phyloP scores from a whole-genome alignment of 2,888 invertebrate species.

The Lasioglossum figueresi region DNA sequence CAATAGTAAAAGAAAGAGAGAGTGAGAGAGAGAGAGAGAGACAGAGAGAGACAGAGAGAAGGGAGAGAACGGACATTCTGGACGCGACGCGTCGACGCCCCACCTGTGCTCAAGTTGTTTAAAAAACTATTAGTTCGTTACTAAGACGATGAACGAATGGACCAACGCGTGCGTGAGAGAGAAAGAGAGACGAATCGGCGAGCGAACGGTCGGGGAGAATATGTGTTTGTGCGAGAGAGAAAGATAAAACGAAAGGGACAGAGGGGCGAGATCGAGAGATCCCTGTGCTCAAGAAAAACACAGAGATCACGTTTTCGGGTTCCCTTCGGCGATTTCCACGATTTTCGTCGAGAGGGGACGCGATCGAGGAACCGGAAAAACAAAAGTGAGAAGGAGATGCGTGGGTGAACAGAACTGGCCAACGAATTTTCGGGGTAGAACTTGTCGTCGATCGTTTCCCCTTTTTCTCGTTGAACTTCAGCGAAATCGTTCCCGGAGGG shows the following conservation, averaged over 20 bases:
- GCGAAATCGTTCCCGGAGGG: neutral
- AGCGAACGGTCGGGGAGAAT: neutral
- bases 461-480: slow-evolving; percentile 4
- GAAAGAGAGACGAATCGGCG: neutral
- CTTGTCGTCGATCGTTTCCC: neutral
- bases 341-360: neutral
- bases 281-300: neutral
- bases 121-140: slow-evolving; percentile 80
- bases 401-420: neutral
- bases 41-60: no score
- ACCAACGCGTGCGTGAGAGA: slow-evolving; percentile 11
- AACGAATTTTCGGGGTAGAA: neutral
- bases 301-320: neutral
- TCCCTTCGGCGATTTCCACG: slow-evolving; percentile 7
- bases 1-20: neutral
- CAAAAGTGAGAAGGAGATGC: neutral
- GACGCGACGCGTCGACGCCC: slow-evolving; percentile 59
- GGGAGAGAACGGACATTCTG: neutral
- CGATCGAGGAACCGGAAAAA: neutral
- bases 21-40: no score
- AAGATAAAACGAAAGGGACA: slow-evolving; percentile 8
- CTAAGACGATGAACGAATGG: slow-evolving; percentile 62
- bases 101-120: slow-evolving; percentile 83
- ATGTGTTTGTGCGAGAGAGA: neutral
- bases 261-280: neutral